A percentile compares a stretch with the other conserved stretches of the same genome.
phyloP scores from a whole-genome alignment of 1,140 invertebrate genomes.

The Zaprionus capensis region DNA sequence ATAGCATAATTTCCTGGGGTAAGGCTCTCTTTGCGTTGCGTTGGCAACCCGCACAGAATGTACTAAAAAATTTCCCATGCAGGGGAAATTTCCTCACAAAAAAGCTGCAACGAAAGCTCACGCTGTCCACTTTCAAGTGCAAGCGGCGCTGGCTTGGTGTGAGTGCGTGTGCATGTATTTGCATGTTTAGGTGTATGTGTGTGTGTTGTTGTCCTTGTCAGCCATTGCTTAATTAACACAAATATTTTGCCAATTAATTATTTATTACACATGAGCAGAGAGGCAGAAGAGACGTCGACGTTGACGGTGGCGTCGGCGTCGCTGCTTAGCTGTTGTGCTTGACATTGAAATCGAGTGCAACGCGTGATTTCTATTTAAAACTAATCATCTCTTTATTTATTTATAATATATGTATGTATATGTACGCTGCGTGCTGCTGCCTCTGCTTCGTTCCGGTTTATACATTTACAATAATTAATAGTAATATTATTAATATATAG shows the following conservation, averaged over 20 bases:
- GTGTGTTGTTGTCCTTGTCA: slow-evolving; percentile 56
- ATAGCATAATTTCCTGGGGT: slow-evolving; percentile 50
- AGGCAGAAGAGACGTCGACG: neutral
- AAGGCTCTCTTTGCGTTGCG: slow-evolving; percentile 25
- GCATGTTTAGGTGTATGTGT: neutral
- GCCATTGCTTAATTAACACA: slow-evolving; percentile 61
- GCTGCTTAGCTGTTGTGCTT: slow-evolving; percentile 5
- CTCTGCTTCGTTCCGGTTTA: slow-evolving; percentile 19
- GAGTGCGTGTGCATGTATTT: slow-evolving; percentile 1
- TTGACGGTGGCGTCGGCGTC: neutral
- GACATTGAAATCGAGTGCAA: slow-evolving; percentile 12
- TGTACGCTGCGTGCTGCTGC: slow-evolving; percentile 21
- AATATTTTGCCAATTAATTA: slow-evolving; percentile 71
- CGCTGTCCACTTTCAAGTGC: slow-evolving; percentile 12
- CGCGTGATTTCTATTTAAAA: slow-evolving; percentile 60
- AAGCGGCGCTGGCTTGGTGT: neutral
- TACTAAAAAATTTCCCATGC: slow-evolving; percentile 42
- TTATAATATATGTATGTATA: slow-evolving; percentile 59
- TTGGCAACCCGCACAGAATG: slow-evolving; percentile 33
- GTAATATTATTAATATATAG: slow-evolving; percentile 21
- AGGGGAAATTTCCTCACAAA: slow-evolving; percentile 28
- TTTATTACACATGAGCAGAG: slow-evolving; percentile 44
- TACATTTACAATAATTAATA: slow-evolving; percentile 44
- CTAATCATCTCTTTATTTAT: slow-evolving; percentile 74
- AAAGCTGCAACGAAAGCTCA: slow-evolving; percentile 57